Evolutionary conservation across 2,888 invertebrate species (phyloP).

Genomic region (Rapana venosa): DNA sequence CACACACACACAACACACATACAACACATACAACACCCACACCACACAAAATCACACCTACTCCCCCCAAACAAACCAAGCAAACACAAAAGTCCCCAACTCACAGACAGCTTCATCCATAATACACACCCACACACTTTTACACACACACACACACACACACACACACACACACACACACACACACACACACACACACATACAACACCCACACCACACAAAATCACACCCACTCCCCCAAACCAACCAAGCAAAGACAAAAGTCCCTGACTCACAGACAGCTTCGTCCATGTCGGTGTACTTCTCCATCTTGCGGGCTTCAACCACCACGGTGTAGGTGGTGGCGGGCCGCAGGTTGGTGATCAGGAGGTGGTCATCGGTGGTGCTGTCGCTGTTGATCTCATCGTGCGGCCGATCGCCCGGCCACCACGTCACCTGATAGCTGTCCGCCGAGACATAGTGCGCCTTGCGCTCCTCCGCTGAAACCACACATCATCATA

Average conservation of each 20-base stretch:
- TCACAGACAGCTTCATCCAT: conserved; percentile 65
- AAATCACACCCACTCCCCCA: neutral
- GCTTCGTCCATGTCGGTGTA: conserved; percentile 73
- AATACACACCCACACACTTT: neutral
- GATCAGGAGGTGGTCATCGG: conserved; percentile 76
- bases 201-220: neutral
- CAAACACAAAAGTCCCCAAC: conserved; percentile 25
- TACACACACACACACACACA: neutral
- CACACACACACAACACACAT: neutral
- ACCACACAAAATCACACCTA: neutral
- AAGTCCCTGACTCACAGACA: conserved; percentile 50
- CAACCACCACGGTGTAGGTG: conserved; percentile 77
- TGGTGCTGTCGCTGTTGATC: conserved; percentile 75
- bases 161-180: too few species aligned
- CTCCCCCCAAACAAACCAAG: neutral
- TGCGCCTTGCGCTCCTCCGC: conserved; percentile 70
- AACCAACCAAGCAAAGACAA: neutral
- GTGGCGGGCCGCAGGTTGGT: conserved; percentile 72
- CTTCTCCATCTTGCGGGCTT: conserved; percentile 75
- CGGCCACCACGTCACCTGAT: conserved; percentile 79
- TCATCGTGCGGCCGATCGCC: conserved; percentile 73
- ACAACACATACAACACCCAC: neutral
- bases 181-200: neutral
- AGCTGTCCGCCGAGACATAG: conserved; percentile 75
- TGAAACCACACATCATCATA: conserved; percentile 48